Conservation (phyloP, 2,113 vertebrate species). For the Chaetodon trifascialis region DNA sequence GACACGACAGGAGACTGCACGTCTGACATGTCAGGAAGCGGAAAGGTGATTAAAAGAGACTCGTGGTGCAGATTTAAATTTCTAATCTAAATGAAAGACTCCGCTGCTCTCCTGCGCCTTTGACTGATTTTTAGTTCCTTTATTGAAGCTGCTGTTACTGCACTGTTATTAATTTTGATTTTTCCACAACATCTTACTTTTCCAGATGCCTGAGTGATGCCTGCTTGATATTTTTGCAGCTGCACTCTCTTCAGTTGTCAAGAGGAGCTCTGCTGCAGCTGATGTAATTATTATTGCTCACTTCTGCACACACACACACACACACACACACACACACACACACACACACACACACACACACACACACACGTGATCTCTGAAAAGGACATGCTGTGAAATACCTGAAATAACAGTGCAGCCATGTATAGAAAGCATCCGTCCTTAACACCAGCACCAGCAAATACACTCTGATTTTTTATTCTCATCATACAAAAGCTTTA, state of each 20-base stretch:
- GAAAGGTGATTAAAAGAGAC: background rate
- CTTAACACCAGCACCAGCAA: background rate
- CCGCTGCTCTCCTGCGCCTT: background rate
- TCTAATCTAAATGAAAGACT: background rate
- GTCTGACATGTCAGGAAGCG: conserved; percentile 44
- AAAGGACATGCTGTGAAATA: conserved; percentile 3
- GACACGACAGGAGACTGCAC: conserved; percentile 30
- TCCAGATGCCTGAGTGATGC: background rate
- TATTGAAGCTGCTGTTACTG: background rate
- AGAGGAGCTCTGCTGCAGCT: conserved; percentile 32
- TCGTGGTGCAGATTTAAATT: background rate
- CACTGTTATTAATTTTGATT: background rate
- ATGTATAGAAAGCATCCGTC: background rate
- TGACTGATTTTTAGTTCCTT: background rate
- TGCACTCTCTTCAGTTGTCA: conserved; percentile 43
- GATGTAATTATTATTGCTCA: conserved; percentile 51
- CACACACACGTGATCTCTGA: conserved; percentile 6
- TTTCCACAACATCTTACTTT: background rate
- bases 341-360: too few species aligned
- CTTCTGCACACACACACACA: conserved; percentile 14
- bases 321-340: too few species aligned
- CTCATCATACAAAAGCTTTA: background rate
- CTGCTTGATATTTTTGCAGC: conserved; percentile 35
- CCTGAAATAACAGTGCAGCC: background rate
- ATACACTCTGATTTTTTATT: background rate